Percentiles rank a stretch among this genome's conserved stretches.
Evolutionary conservation across 2,113 vertebrate genomes (phyloP).

Genomic region (Halcyon malimbica): DNA sequence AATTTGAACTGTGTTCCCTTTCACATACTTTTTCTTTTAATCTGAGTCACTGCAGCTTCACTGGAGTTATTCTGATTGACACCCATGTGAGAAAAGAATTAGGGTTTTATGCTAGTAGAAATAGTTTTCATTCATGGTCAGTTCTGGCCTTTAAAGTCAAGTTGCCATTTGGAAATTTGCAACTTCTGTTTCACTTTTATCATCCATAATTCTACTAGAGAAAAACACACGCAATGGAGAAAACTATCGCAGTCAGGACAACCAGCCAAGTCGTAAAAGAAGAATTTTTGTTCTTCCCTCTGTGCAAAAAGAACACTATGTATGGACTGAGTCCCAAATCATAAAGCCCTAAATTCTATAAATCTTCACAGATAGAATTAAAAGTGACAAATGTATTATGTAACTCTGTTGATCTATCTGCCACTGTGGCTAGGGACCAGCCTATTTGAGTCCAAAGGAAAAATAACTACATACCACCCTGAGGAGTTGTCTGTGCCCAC

Average conservation of each 20-base stretch:
- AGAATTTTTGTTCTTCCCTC: conserved; percentile 30
- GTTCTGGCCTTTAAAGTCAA: conserved; percentile 3
- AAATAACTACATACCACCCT: background rate
- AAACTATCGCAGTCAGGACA: background rate
- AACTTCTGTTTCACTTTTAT: background rate
- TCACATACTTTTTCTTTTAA: background rate
- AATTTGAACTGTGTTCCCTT: no score
- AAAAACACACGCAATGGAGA: background rate
- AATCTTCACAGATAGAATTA: conserved; percentile 36
- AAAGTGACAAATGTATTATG: conserved; percentile 28
- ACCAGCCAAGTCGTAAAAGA: conserved; percentile 8
- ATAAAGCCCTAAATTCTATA: conserved; percentile 39
- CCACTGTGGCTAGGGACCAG: background rate
- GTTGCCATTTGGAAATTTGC: background rate
- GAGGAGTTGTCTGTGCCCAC: background rate
- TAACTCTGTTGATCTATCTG: background rate
- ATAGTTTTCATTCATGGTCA: background rate
- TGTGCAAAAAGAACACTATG: conserved; percentile 18
- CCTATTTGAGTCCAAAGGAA: conserved; percentile 19
- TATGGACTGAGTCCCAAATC: conserved; percentile 1
- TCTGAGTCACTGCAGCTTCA: background rate
- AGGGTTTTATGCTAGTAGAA: background rate
- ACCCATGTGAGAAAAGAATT: background rate
- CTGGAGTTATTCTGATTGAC: background rate
- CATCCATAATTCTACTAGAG: background rate